Evolutionary conservation across 2,797 vertebrate genomes (phyloP).

Genomic region (Gadopsis bispinosus): DNA sequence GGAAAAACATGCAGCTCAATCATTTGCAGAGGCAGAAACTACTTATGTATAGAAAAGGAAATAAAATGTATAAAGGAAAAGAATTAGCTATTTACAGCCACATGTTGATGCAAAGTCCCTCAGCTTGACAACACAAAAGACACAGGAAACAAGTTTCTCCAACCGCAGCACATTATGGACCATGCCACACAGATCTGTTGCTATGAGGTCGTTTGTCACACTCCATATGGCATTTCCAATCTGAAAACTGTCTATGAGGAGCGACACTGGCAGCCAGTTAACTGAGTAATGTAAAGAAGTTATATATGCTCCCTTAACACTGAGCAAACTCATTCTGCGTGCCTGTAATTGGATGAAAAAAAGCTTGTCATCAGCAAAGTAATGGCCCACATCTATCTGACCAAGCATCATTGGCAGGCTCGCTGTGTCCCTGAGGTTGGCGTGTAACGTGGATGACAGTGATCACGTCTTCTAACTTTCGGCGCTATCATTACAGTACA

Average conservation of each 20-base stretch:
- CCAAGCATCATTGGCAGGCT: conserved; percentile 29
- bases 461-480: conserved; percentile 22
- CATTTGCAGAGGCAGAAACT: background rate
- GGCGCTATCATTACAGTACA: conserved; percentile 71
- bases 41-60: conserved; percentile 9
- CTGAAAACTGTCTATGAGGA: conserved; percentile 36
- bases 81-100: conserved; percentile 18
- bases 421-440: conserved; percentile 28
- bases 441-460: conserved; percentile 57
- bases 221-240: conserved; percentile 37
- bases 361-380: conserved; percentile 45
- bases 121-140: conserved; percentile 16
- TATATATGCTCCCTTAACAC: conserved; percentile 36
- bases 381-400: conserved; percentile 49
- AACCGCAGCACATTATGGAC: conserved; percentile 30
- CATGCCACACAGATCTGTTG: conserved; percentile 20
- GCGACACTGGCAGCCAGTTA: conserved; percentile 13
- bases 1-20: background rate
- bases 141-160: conserved; percentile 43
- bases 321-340: conserved; percentile 26
- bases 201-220: conserved; percentile 34
- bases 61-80: conserved; percentile 1
- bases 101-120: background rate
- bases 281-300: conserved; percentile 9
- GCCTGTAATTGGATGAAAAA: conserved; percentile 55